Evolutionary conservation across 2,113 vertebrate species (phyloP), one percentile per base, ranked within the genome.

Genomic region (Chaetura pelagica): DNA sequence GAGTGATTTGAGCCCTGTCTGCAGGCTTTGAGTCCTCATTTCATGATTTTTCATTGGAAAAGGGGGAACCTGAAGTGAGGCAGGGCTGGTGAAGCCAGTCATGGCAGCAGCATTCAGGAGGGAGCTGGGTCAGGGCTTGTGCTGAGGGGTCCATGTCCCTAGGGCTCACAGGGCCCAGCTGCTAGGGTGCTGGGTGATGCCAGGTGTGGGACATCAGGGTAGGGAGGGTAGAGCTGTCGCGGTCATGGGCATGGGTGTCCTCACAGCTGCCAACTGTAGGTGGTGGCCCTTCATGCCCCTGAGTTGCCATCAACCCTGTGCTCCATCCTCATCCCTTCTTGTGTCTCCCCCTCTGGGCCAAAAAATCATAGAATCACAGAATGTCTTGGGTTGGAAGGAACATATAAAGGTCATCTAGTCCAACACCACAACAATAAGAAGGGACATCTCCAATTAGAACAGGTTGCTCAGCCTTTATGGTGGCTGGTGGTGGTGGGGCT

Each of bases 91-190:
- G 85, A 63, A 63, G 58, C 15, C 13, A 8, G 24, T 64, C 16
- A 14, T 0, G 0, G 49, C 18, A 29, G 29, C 1, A 2, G n/a
- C 40, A 46, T 20, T 7, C 12, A 14, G 40, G 40, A 42, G 27
- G 55, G 46, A 71, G 24, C 52, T 51, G 54, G 20, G 29, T 30
- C 26, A 35, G 26, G 46, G 29, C 54, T 77, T 15, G 12, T 2
- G 5, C 15, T 30, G 35, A 59, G 35, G 21, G 12, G 23, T 4
- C 21, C 34, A 3, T 40, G 42, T 6, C 19, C 59, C 51, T 32
- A 15, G 42, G 20, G 24, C 24, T 35, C 30, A 68, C 40, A 26
- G 34, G 44, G 18, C 29, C 29, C 3, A 13, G 48, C 14, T 61
- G 23, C 34, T 3, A 5, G 7, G 7, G 20, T 4, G 5, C 22